Evolutionary conservation across 2,888 invertebrate species (phyloP).

Genomic region (Drosophila lacicola): DNA sequence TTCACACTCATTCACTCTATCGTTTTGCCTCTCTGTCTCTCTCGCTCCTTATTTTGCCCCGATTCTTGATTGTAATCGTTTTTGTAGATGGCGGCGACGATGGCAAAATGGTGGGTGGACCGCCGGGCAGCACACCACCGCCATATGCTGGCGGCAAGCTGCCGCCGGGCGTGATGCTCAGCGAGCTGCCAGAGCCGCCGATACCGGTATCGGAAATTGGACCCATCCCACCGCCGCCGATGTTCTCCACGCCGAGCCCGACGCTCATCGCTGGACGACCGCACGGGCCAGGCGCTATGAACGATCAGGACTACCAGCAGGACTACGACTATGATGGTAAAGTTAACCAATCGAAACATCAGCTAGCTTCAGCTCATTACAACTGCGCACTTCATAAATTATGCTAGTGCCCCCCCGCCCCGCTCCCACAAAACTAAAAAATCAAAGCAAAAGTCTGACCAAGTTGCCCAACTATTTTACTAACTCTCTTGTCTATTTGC

Average conservation of each 20-base stretch:
- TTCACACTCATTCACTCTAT: slow-evolving; percentile 37
- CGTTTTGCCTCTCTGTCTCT: slow-evolving; percentile 42
- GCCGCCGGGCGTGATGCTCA: slow-evolving; percentile 89
- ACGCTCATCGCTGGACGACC: slow-evolving; percentile 87
- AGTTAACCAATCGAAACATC: slow-evolving; percentile 3
- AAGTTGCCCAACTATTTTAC: neutral
- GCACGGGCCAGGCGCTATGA: slow-evolving; percentile 85
- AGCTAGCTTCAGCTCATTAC: slow-evolving; percentile 68
- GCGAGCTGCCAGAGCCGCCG: slow-evolving; percentile 95
- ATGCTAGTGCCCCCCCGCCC: slow-evolving; percentile 61
- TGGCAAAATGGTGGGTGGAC: slow-evolving; percentile 81
- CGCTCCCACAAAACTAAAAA: neutral
- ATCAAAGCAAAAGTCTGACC: neutral
- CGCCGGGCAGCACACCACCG: slow-evolving; percentile 84
- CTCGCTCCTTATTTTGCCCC: slow-evolving; percentile 15
- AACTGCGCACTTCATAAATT: slow-evolving; percentile 72
- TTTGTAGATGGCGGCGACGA: slow-evolving; percentile 87
- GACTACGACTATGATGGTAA: slow-evolving; percentile 90
- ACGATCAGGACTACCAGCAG: slow-evolving; percentile 85
- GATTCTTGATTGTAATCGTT: slow-evolving; percentile 27
- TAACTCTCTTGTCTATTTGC: neutral
- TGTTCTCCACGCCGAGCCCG: slow-evolving; percentile 96
- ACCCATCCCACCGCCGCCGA: slow-evolving; percentile 96
- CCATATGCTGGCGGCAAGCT: slow-evolving; percentile 81
- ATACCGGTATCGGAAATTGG: slow-evolving; percentile 97